Percentiles rank a stretch among this genome's conserved stretches.
Conservation (phyloP, 2,888 invertebrate genomes). For the Ctena decussata region DNA sequence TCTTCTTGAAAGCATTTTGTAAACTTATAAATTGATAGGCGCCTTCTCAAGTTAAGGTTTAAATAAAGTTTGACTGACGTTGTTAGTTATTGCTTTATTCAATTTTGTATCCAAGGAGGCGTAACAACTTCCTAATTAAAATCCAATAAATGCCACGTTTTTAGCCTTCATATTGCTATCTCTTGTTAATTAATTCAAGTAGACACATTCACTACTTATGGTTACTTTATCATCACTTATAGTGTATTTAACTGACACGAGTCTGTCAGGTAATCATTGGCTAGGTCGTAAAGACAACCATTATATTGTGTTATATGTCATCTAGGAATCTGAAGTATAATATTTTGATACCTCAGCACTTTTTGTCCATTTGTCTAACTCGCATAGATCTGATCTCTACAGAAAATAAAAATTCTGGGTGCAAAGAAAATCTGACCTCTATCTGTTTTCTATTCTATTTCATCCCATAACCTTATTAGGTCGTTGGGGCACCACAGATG, state of each 20-base stretch:
- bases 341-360: background rate
- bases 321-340: background rate
- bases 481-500: no score
- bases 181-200: slow-evolving; percentile 5
- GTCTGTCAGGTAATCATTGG: background rate
- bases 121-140: background rate
- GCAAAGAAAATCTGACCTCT: no score
- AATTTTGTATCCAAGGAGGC: background rate
- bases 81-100: background rate
- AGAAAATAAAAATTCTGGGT: no score
- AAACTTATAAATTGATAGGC: background rate
- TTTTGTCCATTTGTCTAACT: no score
- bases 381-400: no score
- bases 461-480: no score
- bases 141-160: background rate
- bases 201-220: background rate
- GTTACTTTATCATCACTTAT: background rate
- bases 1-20: background rate
- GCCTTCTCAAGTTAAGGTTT: background rate
- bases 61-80: background rate
- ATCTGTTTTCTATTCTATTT: no score
- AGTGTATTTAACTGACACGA: background rate
- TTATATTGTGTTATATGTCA: slow-evolving; percentile 8
- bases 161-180: background rate
- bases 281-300: background rate